Percentiles rank a stretch among this genome's conserved stretches.
phyloP scores from a whole-genome alignment of 2,113 vertebrate species.

The Nestor notabilis region DNA sequence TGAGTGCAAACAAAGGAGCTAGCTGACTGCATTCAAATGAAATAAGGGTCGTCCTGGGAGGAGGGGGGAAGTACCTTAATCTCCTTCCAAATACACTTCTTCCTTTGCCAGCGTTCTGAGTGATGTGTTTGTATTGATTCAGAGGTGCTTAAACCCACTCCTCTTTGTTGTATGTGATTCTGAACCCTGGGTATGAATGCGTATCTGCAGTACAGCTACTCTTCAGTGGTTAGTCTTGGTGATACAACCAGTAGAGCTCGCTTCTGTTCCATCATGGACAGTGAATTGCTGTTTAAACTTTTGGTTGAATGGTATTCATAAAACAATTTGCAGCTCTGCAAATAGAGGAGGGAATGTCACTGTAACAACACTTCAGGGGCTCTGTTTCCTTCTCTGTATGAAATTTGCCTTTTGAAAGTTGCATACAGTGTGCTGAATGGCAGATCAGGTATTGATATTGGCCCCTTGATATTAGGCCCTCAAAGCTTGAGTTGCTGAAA shows the following conservation, averaged over 20 bases:
- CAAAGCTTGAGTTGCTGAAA: background rate
- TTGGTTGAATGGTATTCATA: background rate
- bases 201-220: background rate
- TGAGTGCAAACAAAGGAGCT: background rate
- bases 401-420: background rate
- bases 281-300: constrained; percentile 2
- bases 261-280: background rate
- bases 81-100: constrained; percentile 14
- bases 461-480: background rate
- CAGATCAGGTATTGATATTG: constrained; percentile 10
- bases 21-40: constrained; percentile 3
- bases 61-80: background rate
- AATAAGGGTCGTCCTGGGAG: background rate
- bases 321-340: constrained; percentile 5
- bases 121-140: background rate
- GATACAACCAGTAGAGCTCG: background rate
- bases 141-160: background rate
- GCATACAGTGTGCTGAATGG: background rate
- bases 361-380: background rate
- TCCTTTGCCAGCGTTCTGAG: constrained; percentile 28
- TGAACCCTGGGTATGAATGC: background rate
- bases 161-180: background rate
- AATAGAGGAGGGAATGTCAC: background rate
- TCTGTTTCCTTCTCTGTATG: background rate
- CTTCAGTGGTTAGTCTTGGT: background rate